Conservation (phyloP, 2,888 invertebrate species). For the Julus scanicus region DNA sequence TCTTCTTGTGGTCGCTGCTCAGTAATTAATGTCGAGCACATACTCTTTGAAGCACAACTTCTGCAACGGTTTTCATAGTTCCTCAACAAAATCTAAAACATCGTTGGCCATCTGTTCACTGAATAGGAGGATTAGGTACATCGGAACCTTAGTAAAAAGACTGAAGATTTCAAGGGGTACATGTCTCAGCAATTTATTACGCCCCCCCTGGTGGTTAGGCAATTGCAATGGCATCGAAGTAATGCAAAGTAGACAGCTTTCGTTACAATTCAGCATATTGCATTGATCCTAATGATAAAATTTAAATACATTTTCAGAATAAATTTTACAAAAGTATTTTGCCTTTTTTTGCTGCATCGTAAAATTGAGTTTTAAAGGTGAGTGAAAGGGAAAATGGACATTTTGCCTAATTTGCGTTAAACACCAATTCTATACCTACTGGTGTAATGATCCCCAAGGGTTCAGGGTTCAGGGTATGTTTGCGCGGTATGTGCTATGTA, state of each 20-base stretch:
- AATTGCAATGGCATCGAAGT: neutral
- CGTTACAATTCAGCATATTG: neutral
- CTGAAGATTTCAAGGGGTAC: neutral
- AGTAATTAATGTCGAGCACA: constrained; percentile 23
- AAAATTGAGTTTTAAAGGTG: too few relatives aligned
- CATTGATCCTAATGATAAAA: neutral
- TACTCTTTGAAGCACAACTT: neutral
- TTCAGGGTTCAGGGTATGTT: too few relatives aligned
- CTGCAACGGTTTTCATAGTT: neutral
- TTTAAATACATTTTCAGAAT: neutral
- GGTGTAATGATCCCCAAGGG: too few relatives aligned
- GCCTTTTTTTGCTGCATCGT: too few relatives aligned
- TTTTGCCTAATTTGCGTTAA: too few relatives aligned
- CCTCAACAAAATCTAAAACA: neutral
- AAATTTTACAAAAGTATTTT: neutral
- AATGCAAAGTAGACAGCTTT: constrained; percentile 8
- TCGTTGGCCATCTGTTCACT: constrained; percentile 10
- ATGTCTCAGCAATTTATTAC: constrained; percentile 10
- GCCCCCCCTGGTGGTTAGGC: constrained; percentile 18
- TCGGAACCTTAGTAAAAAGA: neutral
- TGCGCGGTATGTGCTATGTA: too few relatives aligned
- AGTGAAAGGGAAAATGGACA: too few relatives aligned
- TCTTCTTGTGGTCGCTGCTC: neutral
- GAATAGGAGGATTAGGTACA: neutral
- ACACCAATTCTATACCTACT: too few relatives aligned